A percentile compares a stretch with the other conserved stretches of the same genome.
These are phyloP conservation scores for Thymallus thymallus DNA, from an alignment of 2,113 vertebrate species.

Conservation along the genomic window DNA sequence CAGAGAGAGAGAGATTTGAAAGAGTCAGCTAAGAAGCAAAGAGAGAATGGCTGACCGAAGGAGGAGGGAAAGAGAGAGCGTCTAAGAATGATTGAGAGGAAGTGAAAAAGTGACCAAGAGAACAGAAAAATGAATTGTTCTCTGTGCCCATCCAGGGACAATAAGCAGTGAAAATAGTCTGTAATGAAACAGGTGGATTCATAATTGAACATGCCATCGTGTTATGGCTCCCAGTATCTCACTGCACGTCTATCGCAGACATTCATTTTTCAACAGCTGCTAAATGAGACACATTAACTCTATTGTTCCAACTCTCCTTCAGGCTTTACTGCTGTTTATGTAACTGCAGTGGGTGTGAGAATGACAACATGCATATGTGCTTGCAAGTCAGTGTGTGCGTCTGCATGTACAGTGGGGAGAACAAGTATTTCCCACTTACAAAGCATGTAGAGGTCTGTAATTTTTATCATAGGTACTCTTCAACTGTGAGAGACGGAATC, in stretches of 20 bases:
- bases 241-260: neutral
- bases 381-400: neutral
- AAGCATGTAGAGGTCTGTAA: too few relatives aligned
- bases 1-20: neutral
- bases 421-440: too few relatives aligned
- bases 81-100: neutral
- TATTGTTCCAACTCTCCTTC: neutral
- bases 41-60: neutral
- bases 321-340: neutral
- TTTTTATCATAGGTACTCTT: too few relatives aligned
- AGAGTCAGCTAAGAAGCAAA: neutral
- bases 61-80: neutral
- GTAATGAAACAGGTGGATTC: neutral
- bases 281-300: conserved; percentile 2
- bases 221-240: neutral
- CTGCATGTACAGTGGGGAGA: too few relatives aligned
- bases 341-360: neutral
- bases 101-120: neutral
- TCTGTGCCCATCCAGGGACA: neutral
- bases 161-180: neutral
- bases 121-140: neutral
- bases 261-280: neutral
- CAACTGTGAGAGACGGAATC: too few relatives aligned
- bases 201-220: conserved; percentile 6
- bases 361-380: neutral